Percentiles rank a stretch among this genome's conserved stretches.
Conservation (phyloP, 2,797 vertebrate species). For the Huso huso region DNA sequence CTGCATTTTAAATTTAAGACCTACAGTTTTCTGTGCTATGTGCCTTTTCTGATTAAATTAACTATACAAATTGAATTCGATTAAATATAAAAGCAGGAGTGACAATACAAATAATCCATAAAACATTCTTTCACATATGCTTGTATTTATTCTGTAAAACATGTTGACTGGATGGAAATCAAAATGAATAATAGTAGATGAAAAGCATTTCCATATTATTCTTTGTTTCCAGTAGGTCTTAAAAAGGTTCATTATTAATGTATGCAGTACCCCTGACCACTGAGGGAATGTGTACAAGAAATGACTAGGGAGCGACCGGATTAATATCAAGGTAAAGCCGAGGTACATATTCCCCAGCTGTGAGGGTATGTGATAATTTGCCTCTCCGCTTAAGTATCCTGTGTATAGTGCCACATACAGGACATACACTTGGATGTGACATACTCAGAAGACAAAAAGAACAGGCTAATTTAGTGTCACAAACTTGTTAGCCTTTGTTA, state of each 20-base stretch:
- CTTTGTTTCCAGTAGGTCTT: slow-evolving; percentile 47
- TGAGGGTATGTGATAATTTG: slow-evolving; percentile 59
- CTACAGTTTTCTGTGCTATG: no score
- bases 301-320: slow-evolving; percentile 63
- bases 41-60: no score
- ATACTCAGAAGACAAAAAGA: slow-evolving; percentile 88
- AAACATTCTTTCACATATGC: slow-evolving; percentile 17
- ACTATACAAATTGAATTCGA: no score
- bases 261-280: slow-evolving; percentile 59
- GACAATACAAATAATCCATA: slow-evolving; percentile 1
- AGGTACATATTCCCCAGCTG: slow-evolving; percentile 79
- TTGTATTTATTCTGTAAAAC: slow-evolving; percentile 19
- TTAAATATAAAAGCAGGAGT: no score
- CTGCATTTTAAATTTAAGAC: no score
- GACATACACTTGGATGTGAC: slow-evolving; percentile 83
- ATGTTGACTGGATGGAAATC: slow-evolving; percentile 26
- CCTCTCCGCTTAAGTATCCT: slow-evolving; percentile 77
- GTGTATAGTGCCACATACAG: slow-evolving; percentile 60
- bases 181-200: slow-evolving; percentile 49
- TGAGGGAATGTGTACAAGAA: slow-evolving; percentile 64
- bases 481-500: slow-evolving; percentile 81
- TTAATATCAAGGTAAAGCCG: slow-evolving; percentile 77
- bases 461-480: slow-evolving; percentile 90
- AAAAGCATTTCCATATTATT: slow-evolving; percentile 66
- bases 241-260: slow-evolving; percentile 54